Base-by-base conservation (phyloP, 2,888 invertebrate genomes). In the Isoperla grammatica region DNA sequence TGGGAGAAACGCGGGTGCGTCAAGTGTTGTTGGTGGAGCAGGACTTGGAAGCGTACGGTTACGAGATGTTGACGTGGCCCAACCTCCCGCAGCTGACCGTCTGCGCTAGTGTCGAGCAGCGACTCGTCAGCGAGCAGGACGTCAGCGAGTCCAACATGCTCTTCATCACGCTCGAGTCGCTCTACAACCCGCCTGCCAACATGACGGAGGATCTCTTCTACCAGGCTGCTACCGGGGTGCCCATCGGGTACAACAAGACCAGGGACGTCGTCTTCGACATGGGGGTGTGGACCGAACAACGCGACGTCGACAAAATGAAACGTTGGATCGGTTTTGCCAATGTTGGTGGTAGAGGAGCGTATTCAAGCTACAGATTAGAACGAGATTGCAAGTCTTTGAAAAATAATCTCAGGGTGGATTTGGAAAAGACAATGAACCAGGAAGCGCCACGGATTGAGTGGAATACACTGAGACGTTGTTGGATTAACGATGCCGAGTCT, bases 161-260 rank as follows among this genome's bases (percentile, higher is more conserved):
- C 8, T 67, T 68, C 59, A 63, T 73, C 35, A 73, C 74, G 1
- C 56, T 73, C 1, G 73, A 75, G 65, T 72, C 73, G 1, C 68
- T 74, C 61, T 73, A 71, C 61, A 74, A 74, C 64, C 55, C 71
- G 48, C 73, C 73, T 1, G 46, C 60, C 12, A 23, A 66, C 4
- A 64, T 72, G 62, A 50, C 61, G 5, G 56, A 63, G 1, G 66
- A 70, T 35, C 69, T 71, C 68, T 65, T 69, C n/a, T 73, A 70
- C 61, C 68, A 67, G 63, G 60, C 72, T 40, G 68, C 69, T 55
- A 66, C 65, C 8, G 60, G 67, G 42, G 22, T 71, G 15, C 70
- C 71, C 13, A 61, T 67, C 45, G 59, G 66, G 45, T 62, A 37
- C 20, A 4, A 39, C 9, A 61, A 63, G 40, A 62, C 63, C 20